Evolutionary conservation across 64 coral and sea anemone genomes (phyloP).

Genomic region (Porites lutea): DNA sequence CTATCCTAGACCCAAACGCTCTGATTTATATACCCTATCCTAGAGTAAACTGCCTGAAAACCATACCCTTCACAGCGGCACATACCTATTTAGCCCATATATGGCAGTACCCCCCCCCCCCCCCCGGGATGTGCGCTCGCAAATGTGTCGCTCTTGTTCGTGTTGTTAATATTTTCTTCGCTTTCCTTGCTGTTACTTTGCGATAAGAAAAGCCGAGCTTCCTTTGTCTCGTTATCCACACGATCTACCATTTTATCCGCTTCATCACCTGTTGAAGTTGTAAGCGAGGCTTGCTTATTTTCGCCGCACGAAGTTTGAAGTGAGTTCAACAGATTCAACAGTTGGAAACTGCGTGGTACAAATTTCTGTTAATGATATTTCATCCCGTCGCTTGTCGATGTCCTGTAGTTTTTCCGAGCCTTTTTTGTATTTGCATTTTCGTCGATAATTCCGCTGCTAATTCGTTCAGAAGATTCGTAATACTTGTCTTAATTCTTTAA

Average conservation of each 20-base stretch:
- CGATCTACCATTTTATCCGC: slow-evolving; percentile 43
- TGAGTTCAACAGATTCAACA: too few species aligned
- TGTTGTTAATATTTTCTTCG: too few species aligned
- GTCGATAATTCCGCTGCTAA: neutral
- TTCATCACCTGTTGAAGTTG: slow-evolving; percentile 25
- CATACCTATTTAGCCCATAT: too few species aligned
- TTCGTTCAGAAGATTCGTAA: neutral
- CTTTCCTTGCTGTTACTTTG: too few species aligned
- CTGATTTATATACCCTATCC: too few species aligned
- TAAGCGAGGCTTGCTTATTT: neutral
- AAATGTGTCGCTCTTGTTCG: neutral
- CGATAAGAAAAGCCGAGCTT: slow-evolving; percentile 5
- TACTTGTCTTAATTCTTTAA: neutral
- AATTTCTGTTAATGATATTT: too few species aligned
- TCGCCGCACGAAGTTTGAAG: neutral
- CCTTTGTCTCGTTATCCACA: slow-evolving; percentile 6
- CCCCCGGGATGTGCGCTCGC: neutral
- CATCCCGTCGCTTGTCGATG: slow-evolving; percentile 18
- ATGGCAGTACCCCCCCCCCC: too few species aligned
- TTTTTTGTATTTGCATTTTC: neutral
- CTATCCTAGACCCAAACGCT: too few species aligned
- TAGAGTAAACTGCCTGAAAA: too few species aligned
- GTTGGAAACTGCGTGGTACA: too few species aligned
- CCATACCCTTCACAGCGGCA: too few species aligned
- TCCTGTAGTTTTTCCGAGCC: neutral